These are phyloP conservation scores for Anoura caudifer DNA, from an alignment of 2,113 vertebrate species.

Conservation along the genomic window DNA sequence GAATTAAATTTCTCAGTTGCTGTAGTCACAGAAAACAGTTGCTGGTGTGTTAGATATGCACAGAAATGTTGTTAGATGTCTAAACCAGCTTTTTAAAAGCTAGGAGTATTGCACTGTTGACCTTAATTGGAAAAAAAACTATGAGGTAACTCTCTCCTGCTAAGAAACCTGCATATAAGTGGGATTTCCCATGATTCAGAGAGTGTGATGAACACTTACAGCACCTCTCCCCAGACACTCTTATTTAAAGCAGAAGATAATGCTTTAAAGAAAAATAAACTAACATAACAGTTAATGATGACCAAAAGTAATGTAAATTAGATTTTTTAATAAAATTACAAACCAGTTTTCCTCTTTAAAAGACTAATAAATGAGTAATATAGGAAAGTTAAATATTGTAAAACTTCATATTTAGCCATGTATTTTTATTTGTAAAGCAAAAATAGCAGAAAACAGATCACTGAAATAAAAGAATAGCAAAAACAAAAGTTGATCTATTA, in stretches of 20 bases:
- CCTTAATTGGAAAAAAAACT: constrained; percentile 26
- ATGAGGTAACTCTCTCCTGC: constrained; percentile 9
- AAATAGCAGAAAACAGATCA: not conserved
- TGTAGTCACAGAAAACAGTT: constrained; percentile 19
- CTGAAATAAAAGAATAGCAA: not conserved
- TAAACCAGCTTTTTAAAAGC: not conserved
- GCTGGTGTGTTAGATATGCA: not conserved
- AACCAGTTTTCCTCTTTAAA: not conserved
- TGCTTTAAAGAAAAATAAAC: constrained; percentile 15
- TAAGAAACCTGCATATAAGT: constrained; percentile 55
- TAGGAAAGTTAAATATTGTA: not conserved
- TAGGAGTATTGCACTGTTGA: not conserved
- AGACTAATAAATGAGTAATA: not conserved
- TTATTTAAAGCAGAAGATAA: constrained; percentile 31
- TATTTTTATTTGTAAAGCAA: not conserved
- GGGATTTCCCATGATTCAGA: constrained; percentile 72
- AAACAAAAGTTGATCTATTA: not conserved
- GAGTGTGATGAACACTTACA: not conserved
- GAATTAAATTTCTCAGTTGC: constrained; percentile 33
- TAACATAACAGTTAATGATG: not conserved
- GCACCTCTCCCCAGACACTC: not conserved
- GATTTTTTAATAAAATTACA: constrained; percentile 27
- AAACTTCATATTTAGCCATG: not conserved
- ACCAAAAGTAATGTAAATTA: not conserved
- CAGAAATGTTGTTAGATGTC: not conserved